Evolutionary conservation across 2,797 vertebrate species (phyloP).

Genomic region (Oryzias dopingdopingensis): DNA sequence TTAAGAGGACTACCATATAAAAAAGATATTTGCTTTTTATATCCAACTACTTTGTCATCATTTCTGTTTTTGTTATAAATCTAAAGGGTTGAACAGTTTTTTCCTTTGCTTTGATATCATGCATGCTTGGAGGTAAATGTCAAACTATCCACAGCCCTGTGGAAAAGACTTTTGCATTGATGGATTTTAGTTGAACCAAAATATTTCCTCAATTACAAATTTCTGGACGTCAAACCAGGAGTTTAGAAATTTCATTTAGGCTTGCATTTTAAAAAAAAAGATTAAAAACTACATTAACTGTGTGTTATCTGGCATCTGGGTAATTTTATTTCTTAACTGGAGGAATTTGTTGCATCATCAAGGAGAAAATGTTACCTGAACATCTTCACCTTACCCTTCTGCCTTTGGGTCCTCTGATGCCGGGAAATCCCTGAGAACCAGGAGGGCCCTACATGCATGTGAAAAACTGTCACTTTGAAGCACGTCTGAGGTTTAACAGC

Average conservation of each 20-base stretch:
- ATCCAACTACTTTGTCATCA: too few relatives aligned
- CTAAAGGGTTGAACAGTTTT: background rate
- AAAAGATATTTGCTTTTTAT: background rate
- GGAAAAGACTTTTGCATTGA: too few relatives aligned
- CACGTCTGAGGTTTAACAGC: background rate
- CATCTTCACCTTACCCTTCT: constrained; percentile 76
- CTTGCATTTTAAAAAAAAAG: too few relatives aligned
- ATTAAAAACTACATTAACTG: too few relatives aligned
- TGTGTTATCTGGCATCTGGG: too few relatives aligned
- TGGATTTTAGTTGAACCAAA: too few relatives aligned
- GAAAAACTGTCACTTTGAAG: constrained; percentile 3
- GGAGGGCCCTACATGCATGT: constrained; percentile 80
- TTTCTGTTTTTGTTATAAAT: too few relatives aligned
- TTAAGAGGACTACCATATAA: constrained; percentile 2
- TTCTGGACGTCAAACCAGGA: too few relatives aligned
- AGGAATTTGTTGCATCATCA: background rate
- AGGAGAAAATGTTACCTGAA: background rate
- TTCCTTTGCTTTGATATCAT: background rate
- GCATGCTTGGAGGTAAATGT: background rate
- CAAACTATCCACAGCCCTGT: background rate
- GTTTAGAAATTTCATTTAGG: too few relatives aligned
- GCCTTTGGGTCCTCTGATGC: constrained; percentile 86
- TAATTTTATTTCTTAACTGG: background rate
- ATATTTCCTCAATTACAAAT: too few relatives aligned
- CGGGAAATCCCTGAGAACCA: constrained; percentile 81